Conservation (phyloP, 1,140 invertebrate species). For the Solenopsis invicta region DNA sequence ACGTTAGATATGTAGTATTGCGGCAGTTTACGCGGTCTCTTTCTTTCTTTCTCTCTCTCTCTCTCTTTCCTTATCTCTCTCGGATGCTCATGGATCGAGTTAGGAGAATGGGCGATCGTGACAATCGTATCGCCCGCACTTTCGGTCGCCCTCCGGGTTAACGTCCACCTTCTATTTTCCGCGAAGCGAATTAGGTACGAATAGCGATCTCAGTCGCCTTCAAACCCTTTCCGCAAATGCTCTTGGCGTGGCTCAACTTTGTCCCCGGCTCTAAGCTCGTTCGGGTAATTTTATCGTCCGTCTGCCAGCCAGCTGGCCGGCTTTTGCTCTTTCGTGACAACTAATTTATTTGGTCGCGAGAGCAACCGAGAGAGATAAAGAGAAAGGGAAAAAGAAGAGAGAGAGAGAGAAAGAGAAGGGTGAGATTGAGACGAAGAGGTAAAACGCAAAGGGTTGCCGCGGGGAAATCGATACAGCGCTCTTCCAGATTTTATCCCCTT, state of each 20-base stretch:
- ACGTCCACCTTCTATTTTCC: conserved; percentile 44
- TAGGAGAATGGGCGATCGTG: conserved; percentile 70
- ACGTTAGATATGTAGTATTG: conserved; percentile 56
- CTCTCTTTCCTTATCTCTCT: neutral
- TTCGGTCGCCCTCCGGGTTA: conserved; percentile 52
- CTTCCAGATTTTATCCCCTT: conserved; percentile 70
- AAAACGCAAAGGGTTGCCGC: conserved; percentile 65
- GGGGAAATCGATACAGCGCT: conserved; percentile 71
- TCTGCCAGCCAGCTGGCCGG: conserved; percentile 69
- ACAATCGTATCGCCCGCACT: conserved; percentile 53
- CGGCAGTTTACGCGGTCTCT: conserved; percentile 18
- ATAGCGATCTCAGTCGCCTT: conserved; percentile 41
- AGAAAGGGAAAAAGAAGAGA: neutral
- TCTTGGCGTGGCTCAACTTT: conserved; percentile 65
- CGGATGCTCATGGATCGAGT: conserved; percentile 72
- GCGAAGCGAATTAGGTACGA: conserved; percentile 66
- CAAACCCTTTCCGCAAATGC: conserved; percentile 67
- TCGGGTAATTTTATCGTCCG: conserved; percentile 76
- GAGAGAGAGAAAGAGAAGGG: neutral
- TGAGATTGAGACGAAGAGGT: conserved; percentile 48
- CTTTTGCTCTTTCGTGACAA: conserved; percentile 75
- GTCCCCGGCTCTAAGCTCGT: conserved; percentile 71
- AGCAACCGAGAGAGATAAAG: conserved; percentile 14
- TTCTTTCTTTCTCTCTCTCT: neutral
- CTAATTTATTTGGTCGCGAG: conserved; percentile 78